Evolutionary conservation across 1,140 invertebrate species (phyloP).

Genomic region (Arion vulgaris): DNA sequence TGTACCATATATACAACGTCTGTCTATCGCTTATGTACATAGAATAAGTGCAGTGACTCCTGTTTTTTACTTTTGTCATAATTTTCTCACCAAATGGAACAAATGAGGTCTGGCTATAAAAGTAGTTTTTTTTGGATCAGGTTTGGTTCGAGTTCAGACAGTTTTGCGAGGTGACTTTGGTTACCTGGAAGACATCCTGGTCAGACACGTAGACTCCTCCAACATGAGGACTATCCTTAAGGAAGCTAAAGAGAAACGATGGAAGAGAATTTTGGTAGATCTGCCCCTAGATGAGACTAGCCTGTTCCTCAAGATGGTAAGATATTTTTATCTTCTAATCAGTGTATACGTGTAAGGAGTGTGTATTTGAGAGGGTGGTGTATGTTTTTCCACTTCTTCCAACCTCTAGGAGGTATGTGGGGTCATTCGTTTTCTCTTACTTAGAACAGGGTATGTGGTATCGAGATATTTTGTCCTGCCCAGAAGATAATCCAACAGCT

Average conservation of each 20-base stretch:
- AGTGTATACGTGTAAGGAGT: background rate
- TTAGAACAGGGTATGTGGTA: background rate
- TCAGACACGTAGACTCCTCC: conserved; percentile 55
- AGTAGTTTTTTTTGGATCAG: conserved; percentile 44
- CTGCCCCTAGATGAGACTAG: conserved; percentile 58
- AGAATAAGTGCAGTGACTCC: too few species aligned
- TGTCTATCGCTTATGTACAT: too few species aligned
- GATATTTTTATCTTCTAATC: conserved; percentile 18
- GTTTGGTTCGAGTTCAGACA: conserved; percentile 57
- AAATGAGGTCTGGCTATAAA: too few species aligned
- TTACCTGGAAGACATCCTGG: conserved; percentile 42
- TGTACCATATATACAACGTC: too few species aligned
- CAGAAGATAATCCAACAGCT: too few species aligned
- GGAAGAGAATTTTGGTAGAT: conserved; percentile 66
- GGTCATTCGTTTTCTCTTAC: background rate
- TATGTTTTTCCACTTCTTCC: too few species aligned
- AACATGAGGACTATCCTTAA: conserved; percentile 64
- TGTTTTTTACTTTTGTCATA: too few species aligned
- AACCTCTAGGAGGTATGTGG: background rate
- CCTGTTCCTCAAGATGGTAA: conserved; percentile 67
- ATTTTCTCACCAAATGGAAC: too few species aligned
- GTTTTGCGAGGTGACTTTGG: conserved; percentile 47
- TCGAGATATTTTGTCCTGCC: background rate
- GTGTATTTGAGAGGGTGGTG: conserved; percentile 11
- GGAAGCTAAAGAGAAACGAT: conserved; percentile 63